These are phyloP conservation scores for Caradrina kadenii DNA, from an alignment of 2,888 invertebrate genomes.

Conservation along the genomic window DNA sequence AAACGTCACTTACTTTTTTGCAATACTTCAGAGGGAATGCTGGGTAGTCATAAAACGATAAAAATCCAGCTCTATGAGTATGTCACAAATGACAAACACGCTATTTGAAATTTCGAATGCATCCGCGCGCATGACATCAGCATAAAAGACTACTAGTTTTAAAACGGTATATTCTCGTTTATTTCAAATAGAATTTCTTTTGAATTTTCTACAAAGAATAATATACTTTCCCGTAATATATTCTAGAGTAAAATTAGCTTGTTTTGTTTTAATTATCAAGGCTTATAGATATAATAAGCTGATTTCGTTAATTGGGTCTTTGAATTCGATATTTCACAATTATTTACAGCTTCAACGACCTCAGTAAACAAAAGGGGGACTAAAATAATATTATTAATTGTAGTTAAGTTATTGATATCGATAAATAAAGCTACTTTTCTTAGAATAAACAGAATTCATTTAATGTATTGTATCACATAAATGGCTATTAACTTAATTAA, in stretches of 20 bases:
- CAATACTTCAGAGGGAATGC: neutral
- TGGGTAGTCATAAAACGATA: constrained; percentile 25
- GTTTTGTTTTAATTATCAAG: neutral
- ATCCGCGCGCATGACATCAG: constrained; percentile 53
- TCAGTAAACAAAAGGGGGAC: constrained; percentile 4
- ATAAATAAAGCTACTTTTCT: neutral
- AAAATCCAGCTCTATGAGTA: constrained; percentile 54
- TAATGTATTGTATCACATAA: constrained; percentile 16
- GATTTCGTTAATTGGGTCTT: constrained; percentile 16
- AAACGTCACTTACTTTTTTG: neutral
- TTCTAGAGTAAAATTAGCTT: neutral
- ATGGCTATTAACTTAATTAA: constrained; percentile 30
- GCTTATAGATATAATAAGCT: neutral
- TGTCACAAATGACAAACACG: constrained; percentile 26
- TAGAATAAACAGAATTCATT: constrained; percentile 4
- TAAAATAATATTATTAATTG: constrained; percentile 23
- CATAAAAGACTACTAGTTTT: constrained; percentile 49
- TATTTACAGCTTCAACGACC: constrained; percentile 26
- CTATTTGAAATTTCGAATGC: constrained; percentile 63
- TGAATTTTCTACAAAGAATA: constrained; percentile 14
- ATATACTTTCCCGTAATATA: no score
- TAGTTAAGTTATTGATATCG: constrained; percentile 9
- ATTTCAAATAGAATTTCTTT: constrained; percentile 33
- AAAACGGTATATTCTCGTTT: constrained; percentile 50
- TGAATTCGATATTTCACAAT: constrained; percentile 13